Percentiles rank a stretch among this genome's conserved stretches.
These are phyloP conservation scores for Dolichopus griseipennis DNA, from an alignment of 2,888 invertebrate species.

Conservation along the genomic window DNA sequence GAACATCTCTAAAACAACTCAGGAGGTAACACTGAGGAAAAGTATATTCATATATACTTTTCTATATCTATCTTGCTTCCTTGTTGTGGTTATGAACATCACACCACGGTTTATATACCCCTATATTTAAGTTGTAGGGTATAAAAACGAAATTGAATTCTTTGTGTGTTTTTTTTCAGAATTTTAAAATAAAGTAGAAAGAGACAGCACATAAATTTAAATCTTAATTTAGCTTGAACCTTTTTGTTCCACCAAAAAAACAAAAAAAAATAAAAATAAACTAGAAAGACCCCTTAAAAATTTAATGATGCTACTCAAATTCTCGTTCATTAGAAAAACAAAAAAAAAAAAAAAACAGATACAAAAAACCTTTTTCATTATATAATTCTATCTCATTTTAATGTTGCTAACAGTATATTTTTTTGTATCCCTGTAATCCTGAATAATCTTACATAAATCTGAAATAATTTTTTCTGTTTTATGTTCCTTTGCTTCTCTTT, in stretches of 20 bases:
- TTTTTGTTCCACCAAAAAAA: background rate
- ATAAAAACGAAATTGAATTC: too few species aligned
- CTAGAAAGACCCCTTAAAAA: background rate
- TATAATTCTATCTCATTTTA: background rate
- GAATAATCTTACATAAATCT: background rate
- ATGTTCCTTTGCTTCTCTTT: background rate
- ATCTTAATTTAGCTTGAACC: background rate
- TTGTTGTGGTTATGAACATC: too few species aligned
- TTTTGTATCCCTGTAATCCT: background rate
- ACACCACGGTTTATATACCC: too few species aligned
- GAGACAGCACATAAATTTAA: conserved; percentile 1
- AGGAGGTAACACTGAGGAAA: too few species aligned
- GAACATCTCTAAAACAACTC: too few species aligned
- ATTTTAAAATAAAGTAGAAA: background rate
- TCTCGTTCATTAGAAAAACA: background rate
- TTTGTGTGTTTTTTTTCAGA: too few species aligned
- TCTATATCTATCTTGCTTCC: too few species aligned
- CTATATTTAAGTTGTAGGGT: too few species aligned
- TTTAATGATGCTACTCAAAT: conserved; percentile 4
- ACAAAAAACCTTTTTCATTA: too few species aligned
- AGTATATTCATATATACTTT: too few species aligned
- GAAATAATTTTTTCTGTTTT: background rate
- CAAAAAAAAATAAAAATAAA: background rate
- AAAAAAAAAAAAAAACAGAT: background rate
- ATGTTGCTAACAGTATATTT: background rate